Evolutionary conservation across 2,888 invertebrate genomes (phyloP), one percentile per base, ranked within the genome.

Genomic region (Drosophila prolongata): DNA sequence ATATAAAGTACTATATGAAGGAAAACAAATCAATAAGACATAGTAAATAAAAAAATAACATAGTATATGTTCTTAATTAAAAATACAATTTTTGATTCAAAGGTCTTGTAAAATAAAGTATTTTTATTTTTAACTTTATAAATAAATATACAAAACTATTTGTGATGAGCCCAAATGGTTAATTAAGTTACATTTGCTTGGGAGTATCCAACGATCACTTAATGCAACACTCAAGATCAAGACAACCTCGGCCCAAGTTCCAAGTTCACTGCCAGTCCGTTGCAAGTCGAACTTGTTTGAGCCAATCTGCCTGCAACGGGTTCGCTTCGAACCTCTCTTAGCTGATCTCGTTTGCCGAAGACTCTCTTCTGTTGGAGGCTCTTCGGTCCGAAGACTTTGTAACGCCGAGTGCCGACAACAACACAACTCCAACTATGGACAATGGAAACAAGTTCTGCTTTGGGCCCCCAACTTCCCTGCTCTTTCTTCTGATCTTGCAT

Each of bases 401-500:
- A 70, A 55, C 58, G 67, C 72, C 57, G 58, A 40, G 43, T 42
- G 44, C 19, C 16, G 38, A 24, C 24, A 24, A 24, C 24, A 24
- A 24, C 56, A 47, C 55, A 67, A 67, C 66, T 52, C 82, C 83
- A 83, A 82, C 76, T 85, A 82, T 70, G 87, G 87, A 76, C 82
- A 83, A 76, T 83, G 78, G 66, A 83, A 83, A 83, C 87, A 72
- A 87, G 83, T 83, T 83, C 85, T 83, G 64, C 56, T 52, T 56
- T 14, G 61, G 6, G 24, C 5, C 46, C 46, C 40, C 42, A 10
- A 9, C n/a, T 13, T 65, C n/a, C 35, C 49, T 14, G 35, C 27
- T 37, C 40, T 14, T 16, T 62, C 34, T 38, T 44, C n/a, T 27
- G 55, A 55, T 66, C 58, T 40, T 58, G 43, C 40, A 37, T 35